phyloP scores from a whole-genome alignment of 2,888 invertebrate species.

The Yponomeuta cagnagella region DNA sequence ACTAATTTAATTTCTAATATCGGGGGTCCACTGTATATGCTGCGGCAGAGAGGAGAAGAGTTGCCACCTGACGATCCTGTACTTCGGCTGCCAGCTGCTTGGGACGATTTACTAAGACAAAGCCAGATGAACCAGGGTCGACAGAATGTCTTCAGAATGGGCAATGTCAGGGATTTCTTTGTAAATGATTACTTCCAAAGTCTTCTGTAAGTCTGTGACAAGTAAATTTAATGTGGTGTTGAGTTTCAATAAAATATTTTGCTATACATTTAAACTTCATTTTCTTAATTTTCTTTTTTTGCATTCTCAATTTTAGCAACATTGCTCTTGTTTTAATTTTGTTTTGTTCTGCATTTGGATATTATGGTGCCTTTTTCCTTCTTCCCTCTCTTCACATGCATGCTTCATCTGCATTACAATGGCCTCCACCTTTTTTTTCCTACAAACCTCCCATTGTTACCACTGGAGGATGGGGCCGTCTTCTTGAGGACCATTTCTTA shows the following conservation, averaged over 20 bases:
- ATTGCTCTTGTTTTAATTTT: conserved; percentile 14
- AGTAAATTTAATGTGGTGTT: neutral
- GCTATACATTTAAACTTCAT: neutral
- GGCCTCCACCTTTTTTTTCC: conserved; percentile 5
- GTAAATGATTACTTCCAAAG: conserved; percentile 11
- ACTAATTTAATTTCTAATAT: too few relatives aligned
- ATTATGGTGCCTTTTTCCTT: neutral
- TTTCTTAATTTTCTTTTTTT: conserved; percentile 4
- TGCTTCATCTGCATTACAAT: neutral
- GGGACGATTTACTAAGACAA: conserved; percentile 17
- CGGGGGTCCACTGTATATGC: conserved; percentile 15
- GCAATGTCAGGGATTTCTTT: conserved; percentile 1
- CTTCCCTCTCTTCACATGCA: conserved; percentile 1
- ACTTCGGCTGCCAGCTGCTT: conserved; percentile 19
- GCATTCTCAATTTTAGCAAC: conserved; percentile 7
- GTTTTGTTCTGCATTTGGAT: conserved; percentile 9
- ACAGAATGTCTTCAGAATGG: conserved; percentile 8
- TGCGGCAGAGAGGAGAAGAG: conserved; percentile 14
- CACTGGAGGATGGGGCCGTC: conserved; percentile 1
- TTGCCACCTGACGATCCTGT: conserved; percentile 20
- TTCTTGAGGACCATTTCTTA: neutral
- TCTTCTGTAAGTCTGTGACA: conserved; percentile 7
- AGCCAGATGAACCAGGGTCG: conserved; percentile 14
- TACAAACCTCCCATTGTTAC: conserved; percentile 3
- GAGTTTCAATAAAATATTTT: neutral